phyloP scores from a whole-genome alignment of 2,888 invertebrate genomes.

The Acleris holmiana region DNA sequence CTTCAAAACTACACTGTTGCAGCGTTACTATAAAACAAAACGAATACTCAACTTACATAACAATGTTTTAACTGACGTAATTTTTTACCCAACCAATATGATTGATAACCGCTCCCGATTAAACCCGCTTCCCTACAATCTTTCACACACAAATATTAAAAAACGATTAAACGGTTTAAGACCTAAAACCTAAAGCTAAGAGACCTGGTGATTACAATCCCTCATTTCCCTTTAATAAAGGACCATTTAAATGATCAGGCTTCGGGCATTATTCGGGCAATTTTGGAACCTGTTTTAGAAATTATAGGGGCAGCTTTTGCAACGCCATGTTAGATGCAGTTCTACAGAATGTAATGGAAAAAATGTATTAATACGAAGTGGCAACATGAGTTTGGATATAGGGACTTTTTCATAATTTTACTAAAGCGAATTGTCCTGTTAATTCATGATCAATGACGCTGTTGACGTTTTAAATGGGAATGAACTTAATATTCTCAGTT shows the following conservation, averaged over 20 bases:
- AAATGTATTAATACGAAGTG: neutral
- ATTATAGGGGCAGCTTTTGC: slow-evolving; percentile 76
- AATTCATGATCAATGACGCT: too few species aligned
- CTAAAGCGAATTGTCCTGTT: too few species aligned
- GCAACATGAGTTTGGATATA: too few species aligned
- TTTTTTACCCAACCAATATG: neutral
- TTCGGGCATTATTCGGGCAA: slow-evolving; percentile 74
- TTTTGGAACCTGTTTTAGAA: slow-evolving; percentile 82
- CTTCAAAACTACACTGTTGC: too few species aligned
- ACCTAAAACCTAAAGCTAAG: slow-evolving; percentile 40
- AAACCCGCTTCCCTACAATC: slow-evolving; percentile 9
- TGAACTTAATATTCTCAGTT: too few species aligned
- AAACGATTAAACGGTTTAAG: slow-evolving; percentile 32
- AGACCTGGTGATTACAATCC: slow-evolving; percentile 73
- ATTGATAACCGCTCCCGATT: neutral
- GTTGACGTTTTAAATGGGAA: too few species aligned
- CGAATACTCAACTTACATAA: too few species aligned
- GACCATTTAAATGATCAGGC: slow-evolving; percentile 71
- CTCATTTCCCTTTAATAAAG: slow-evolving; percentile 77
- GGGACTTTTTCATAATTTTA: too few species aligned
- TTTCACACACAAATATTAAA: slow-evolving; percentile 2
- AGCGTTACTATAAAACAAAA: too few species aligned
- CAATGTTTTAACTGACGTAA: too few species aligned
- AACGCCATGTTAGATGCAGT: slow-evolving; percentile 55
- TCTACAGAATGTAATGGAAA: slow-evolving; percentile 38